These are phyloP conservation scores for Microtus oregoni DNA, from an alignment of 2,113 vertebrate species.

Conservation along the genomic window DNA sequence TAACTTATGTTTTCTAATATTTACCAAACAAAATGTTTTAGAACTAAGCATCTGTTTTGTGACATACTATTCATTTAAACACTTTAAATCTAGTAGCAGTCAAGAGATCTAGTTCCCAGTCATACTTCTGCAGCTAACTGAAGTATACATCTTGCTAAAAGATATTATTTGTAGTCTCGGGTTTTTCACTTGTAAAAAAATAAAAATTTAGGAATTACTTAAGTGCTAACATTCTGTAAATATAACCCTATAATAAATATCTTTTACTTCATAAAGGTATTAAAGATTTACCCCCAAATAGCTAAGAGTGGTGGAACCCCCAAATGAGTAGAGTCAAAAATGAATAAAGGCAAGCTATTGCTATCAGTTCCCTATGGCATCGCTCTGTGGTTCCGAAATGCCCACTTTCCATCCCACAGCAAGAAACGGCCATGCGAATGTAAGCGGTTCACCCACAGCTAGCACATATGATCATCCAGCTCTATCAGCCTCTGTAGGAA, in stretches of 20 bases:
- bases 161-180: neutral
- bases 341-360: conserved; percentile 1
- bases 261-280: conserved; percentile 11
- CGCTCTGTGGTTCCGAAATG: neutral
- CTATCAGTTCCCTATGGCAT: neutral
- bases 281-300: neutral
- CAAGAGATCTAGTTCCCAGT: neutral
- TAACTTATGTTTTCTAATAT: neutral
- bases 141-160: neutral
- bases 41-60: neutral
- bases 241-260: conserved; percentile 25
- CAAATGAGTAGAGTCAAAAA: conserved; percentile 33
- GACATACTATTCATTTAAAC: conserved; percentile 1
- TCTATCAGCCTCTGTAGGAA: neutral
- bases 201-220: conserved; percentile 18
- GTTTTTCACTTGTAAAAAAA: conserved; percentile 48
- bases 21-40: conserved; percentile 3
- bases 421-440: neutral
- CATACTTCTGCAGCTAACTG: neutral
- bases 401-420: neutral
- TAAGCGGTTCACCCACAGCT: neutral
- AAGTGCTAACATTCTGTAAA: conserved; percentile 39
- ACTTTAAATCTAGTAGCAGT: neutral
- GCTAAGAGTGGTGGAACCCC: conserved; percentile 6
- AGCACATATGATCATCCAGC: neutral